Evolutionary conservation across 92 coral and sea anemone species (phyloP).

Genomic region (Pocillopora grandis): DNA sequence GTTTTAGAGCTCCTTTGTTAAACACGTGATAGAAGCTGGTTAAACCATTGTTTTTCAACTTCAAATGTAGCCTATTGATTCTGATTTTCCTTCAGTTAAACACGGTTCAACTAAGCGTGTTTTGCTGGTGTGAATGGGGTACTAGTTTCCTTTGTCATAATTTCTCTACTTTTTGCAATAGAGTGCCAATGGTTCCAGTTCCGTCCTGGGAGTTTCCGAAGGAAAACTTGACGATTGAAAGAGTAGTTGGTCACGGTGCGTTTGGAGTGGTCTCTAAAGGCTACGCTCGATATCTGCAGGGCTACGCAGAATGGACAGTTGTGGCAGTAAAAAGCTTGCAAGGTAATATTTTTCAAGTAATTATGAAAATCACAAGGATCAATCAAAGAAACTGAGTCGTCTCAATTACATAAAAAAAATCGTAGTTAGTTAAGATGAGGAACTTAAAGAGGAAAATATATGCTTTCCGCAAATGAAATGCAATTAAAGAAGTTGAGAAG

Average conservation of each 20-base stretch:
- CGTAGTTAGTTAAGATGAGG: no score
- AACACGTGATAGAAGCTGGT: no score
- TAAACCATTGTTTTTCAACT: no score
- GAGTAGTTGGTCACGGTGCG: conserved; percentile 45
- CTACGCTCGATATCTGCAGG: conserved; percentile 23
- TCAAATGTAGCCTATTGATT: no score
- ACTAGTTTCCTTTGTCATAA: not conserved
- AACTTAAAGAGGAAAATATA: no score
- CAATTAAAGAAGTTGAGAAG: no score
- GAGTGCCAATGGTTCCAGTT: not conserved
- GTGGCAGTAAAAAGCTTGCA: conserved; percentile 41
- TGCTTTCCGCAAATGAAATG: no score
- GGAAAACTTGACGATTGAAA: conserved; percentile 26
- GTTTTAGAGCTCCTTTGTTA: no score
- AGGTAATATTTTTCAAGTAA: not conserved
- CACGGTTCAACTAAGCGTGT: not conserved
- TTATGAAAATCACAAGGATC: no score
- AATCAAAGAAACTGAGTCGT: no score
- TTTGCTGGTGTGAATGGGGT: not conserved
- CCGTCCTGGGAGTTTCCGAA: conserved; percentile 27
- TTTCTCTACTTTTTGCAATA: not conserved
- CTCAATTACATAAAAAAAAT: no score
- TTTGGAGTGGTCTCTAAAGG: conserved; percentile 49
- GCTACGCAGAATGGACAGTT: conserved; percentile 23
- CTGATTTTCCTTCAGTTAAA: no score